Evolutionary conservation across 2,888 invertebrate species (phyloP).

Genomic region (Fragum whitleyi): DNA sequence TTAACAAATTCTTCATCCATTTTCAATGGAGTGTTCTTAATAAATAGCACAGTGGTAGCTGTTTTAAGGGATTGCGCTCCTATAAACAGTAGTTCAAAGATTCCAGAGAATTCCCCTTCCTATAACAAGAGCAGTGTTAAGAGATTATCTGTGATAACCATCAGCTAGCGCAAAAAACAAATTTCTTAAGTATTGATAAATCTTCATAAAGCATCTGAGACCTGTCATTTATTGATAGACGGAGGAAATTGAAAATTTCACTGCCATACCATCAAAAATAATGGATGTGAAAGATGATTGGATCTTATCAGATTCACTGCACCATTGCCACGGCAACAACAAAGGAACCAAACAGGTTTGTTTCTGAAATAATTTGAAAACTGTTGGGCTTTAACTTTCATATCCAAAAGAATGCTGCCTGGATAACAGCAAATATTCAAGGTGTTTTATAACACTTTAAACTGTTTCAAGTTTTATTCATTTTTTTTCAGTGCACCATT

Average conservation of each 20-base stretch:
- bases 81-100: too few relatives aligned
- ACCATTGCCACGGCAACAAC: constrained; percentile 7
- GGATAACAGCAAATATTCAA: too few relatives aligned
- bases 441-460: too few relatives aligned
- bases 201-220: constrained; percentile 42
- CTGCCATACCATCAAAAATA: constrained; percentile 43
- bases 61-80: too few relatives aligned
- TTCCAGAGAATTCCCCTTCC: neutral
- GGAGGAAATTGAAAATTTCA: constrained; percentile 61
- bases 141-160: constrained; percentile 20
- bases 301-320: constrained; percentile 35
- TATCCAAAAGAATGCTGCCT: too few relatives aligned
- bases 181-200: constrained; percentile 55
- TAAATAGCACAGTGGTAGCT: too few relatives aligned
- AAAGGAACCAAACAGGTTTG: constrained; percentile 10
- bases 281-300: constrained; percentile 32
- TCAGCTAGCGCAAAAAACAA: constrained; percentile 33
- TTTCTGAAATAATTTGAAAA: too few relatives aligned
- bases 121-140: constrained; percentile 19
- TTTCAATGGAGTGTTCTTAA: too few relatives aligned
- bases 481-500: constrained; percentile 21
- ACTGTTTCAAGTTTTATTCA: too few relatives aligned
- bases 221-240: constrained; percentile 39
- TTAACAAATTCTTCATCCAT: too few relatives aligned
- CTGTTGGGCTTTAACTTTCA: too few relatives aligned